Conservation (phyloP, 1,140 invertebrate genomes). For the Thereuonema tuberculata region DNA sequence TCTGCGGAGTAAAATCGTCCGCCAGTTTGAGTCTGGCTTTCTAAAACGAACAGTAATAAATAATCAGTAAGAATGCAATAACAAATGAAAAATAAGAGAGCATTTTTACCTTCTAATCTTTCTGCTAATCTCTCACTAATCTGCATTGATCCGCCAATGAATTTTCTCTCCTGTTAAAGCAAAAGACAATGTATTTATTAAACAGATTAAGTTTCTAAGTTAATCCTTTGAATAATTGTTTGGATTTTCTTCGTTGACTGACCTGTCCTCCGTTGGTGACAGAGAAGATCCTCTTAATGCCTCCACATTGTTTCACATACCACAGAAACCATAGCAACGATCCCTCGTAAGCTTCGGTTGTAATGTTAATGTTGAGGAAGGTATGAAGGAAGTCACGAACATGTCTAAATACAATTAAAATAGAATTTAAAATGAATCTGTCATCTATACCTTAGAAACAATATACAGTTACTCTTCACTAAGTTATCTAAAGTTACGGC, state of each 20-base stretch:
- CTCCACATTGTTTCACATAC: constrained; percentile 30
- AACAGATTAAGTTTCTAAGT: too few relatives aligned
- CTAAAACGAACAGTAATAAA: too few relatives aligned
- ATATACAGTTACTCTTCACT: too few relatives aligned
- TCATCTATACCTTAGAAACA: too few relatives aligned
- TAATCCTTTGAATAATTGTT: too few relatives aligned
- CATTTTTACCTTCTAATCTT: constrained; percentile 23
- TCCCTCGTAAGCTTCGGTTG: constrained; percentile 28
- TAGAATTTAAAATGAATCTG: neutral
- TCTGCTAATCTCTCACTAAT: constrained; percentile 27
- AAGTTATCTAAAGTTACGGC: too few relatives aligned
- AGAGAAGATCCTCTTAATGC: constrained; percentile 25
- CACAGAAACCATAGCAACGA: constrained; percentile 33
- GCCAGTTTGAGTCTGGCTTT: too few relatives aligned
- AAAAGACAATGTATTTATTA: neutral
- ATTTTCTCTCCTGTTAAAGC: constrained; percentile 28
- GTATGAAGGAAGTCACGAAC: constrained; percentile 1
- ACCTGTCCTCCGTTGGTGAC: constrained; percentile 26
- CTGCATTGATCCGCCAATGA: constrained; percentile 31
- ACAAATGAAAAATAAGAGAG: too few relatives aligned
- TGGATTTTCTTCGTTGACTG: too few relatives aligned
- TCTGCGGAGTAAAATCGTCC: too few relatives aligned
- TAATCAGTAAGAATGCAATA: too few relatives aligned
- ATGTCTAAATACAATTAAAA: constrained; percentile 11
- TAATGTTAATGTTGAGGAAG: constrained; percentile 23